These are phyloP conservation scores for Poeciliopsis occidentalis DNA, from an alignment of 2,113 vertebrate species.

Conservation along the genomic window DNA sequence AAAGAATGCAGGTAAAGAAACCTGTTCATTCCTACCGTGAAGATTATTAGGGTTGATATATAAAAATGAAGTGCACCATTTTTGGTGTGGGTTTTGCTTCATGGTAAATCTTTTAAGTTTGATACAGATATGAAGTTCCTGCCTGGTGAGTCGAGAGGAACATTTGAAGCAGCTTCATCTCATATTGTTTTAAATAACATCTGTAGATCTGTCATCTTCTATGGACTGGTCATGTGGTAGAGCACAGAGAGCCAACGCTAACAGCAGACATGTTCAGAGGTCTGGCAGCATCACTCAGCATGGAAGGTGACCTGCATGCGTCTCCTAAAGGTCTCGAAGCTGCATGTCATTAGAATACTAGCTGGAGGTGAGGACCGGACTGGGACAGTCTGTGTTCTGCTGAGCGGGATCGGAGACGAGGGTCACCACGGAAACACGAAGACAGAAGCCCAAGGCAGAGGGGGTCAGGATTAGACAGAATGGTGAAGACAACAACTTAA, in stretches of 20 bases:
- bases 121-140: neutral
- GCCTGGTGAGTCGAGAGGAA: neutral
- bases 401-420: conserved; percentile 13
- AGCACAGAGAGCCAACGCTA: too few species aligned
- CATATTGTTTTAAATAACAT: neutral
- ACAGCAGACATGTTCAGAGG: neutral
- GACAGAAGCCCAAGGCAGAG: conserved; percentile 3
- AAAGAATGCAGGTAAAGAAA: too few species aligned
- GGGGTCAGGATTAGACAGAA: too few species aligned
- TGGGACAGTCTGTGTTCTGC: neutral
- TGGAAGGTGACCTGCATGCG: conserved; percentile 39
- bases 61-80: neutral
- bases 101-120: neutral
- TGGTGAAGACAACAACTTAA: neutral
- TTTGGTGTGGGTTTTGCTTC: too few species aligned
- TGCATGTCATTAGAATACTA: neutral
- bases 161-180: neutral
- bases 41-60: neutral
- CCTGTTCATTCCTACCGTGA: too few species aligned
- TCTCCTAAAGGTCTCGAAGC: neutral
- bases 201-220: neutral
- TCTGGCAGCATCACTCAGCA: neutral
- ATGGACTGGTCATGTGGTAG: neutral
- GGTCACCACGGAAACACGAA: conserved; percentile 44
- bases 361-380: neutral